A percentile compares a stretch with the other conserved stretches of the same genome.
Evolutionary conservation across 2,113 vertebrate species (phyloP).

Genomic region (Galbula dea): DNA sequence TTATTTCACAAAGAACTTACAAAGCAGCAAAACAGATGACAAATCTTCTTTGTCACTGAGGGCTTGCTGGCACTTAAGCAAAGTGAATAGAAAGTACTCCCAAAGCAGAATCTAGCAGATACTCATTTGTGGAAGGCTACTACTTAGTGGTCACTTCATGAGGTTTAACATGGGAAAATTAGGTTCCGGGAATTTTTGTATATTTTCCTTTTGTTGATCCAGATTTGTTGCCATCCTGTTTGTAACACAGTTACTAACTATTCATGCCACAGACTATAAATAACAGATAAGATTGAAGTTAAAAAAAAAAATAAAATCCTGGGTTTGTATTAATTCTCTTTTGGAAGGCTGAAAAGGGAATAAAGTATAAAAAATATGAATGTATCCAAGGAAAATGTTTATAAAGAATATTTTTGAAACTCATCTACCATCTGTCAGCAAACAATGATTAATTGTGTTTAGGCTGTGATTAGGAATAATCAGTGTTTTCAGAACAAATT

Average conservation of each 20-base stretch:
- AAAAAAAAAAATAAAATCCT: not conserved
- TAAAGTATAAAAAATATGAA: not conserved
- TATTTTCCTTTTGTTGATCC: not conserved
- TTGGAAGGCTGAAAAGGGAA: not conserved
- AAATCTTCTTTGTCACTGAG: not conserved
- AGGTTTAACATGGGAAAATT: not conserved
- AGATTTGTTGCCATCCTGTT: not conserved
- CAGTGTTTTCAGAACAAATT: not conserved
- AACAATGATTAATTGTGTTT: not conserved
- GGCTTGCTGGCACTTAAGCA: not conserved
- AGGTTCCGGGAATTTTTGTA: not conserved
- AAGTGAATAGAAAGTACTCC: not conserved
- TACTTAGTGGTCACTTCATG: not conserved
- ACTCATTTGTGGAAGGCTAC: not conserved
- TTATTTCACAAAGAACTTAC: not conserved
- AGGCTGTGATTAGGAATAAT: not conserved
- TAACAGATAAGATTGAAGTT: not conserved
- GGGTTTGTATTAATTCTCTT: not conserved
- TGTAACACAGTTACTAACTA: not conserved
- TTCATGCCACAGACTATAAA: not conserved
- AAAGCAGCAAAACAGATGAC: not conserved
- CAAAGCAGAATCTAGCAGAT: rapidly evolving
- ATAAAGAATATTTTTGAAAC: not conserved
- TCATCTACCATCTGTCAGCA: not conserved
- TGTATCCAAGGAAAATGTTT: not conserved